Evolutionary conservation across 1,140 invertebrate species (phyloP).

Genomic region (Theocolax elegans): DNA sequence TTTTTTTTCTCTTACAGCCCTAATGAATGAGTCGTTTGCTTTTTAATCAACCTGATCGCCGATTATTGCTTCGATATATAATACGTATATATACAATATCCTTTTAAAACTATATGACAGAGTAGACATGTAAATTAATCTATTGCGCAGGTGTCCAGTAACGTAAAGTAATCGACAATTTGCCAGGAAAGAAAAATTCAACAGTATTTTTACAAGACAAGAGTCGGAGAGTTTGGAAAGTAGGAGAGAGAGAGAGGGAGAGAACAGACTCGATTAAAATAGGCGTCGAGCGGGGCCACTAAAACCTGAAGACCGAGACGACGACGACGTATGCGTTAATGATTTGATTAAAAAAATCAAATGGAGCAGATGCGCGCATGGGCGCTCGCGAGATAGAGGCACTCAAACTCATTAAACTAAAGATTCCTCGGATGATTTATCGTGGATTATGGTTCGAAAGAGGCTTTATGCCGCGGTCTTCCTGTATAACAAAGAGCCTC

Average conservation of each 20-base stretch:
- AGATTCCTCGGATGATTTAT: slow-evolving; percentile 65
- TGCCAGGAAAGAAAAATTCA: slow-evolving; percentile 31
- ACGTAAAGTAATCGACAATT: slow-evolving; percentile 39
- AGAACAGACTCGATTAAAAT: slow-evolving; percentile 37
- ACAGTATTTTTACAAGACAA: not conserved
- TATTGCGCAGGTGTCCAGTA: slow-evolving; percentile 20
- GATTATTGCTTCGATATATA: no score
- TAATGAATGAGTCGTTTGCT: no score
- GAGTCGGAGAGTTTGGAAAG: no score
- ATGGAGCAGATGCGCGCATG: slow-evolving; percentile 47
- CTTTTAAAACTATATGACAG: no score
- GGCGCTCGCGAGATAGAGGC: slow-evolving; percentile 51
- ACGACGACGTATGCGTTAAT: slow-evolving; percentile 55
- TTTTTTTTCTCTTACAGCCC: no score
- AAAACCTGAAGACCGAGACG: slow-evolving; percentile 16
- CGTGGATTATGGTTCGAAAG: slow-evolving; percentile 59
- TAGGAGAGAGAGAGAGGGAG: no score
- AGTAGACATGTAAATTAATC: no score
- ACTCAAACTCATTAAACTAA: slow-evolving; percentile 67
- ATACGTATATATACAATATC: no score
- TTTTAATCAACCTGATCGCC: no score
- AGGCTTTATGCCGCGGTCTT: not conserved
- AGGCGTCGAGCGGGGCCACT: slow-evolving; percentile 1
- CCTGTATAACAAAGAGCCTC: not conserved
- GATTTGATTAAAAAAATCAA: slow-evolving; percentile 65